These are phyloP conservation scores for Mungos mungo DNA, from an alignment of 2,113 vertebrate genomes.

Conservation along the genomic window DNA sequence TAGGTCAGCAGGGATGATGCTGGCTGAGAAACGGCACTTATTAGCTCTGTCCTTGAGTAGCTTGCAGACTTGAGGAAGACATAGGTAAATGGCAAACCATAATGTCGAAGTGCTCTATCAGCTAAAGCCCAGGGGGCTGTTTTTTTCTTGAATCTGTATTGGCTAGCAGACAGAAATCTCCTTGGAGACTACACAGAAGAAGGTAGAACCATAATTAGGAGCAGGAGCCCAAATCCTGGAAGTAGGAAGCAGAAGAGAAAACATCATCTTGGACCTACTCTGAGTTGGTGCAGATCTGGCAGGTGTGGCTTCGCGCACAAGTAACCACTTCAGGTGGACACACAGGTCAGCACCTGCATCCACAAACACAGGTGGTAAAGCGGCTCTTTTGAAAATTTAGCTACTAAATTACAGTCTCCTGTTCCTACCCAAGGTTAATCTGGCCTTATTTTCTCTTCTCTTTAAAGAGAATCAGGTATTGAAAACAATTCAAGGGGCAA, in stretches of 20 bases:
- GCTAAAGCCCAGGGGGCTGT: background rate
- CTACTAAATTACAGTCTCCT: constrained; percentile 60
- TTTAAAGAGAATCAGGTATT: constrained; percentile 50
- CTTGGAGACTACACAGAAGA: background rate
- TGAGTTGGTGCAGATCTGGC: background rate
- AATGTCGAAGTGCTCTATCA: background rate
- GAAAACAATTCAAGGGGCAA: background rate
- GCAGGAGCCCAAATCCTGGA: background rate
- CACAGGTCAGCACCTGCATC: constrained; percentile 43
- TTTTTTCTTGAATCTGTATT: background rate
- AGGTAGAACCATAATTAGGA: background rate
- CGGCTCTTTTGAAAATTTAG: constrained; percentile 60
- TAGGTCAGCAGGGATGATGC: background rate
- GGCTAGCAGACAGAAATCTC: background rate
- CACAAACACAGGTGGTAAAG: constrained; percentile 54
- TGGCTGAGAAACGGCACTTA: background rate
- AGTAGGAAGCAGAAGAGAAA: background rate
- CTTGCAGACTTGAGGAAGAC: background rate
- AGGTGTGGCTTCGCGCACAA: constrained; percentile 56
- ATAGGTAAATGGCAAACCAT: background rate
- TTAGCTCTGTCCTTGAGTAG: background rate
- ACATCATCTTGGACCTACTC: background rate
- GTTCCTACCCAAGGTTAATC: background rate
- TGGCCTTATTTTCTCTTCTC: constrained; percentile 17
- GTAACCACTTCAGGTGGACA: constrained; percentile 35